Evolutionary conservation across 2,113 vertebrate species (phyloP), one percentile per base, ranked within the genome.

Genomic region (Neolamprologus variostigma): DNA sequence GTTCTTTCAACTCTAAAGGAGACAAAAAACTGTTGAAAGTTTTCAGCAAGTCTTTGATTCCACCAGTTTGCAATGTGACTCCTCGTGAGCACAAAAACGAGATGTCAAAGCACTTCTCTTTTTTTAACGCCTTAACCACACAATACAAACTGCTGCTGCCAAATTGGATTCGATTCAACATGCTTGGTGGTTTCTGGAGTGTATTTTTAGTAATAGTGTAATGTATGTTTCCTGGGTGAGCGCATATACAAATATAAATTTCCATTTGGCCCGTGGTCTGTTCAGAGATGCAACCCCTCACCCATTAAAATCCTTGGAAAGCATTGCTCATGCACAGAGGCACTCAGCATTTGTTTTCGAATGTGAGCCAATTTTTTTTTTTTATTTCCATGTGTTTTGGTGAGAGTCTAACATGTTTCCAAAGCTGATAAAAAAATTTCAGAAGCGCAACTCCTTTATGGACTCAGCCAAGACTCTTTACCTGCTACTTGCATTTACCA

Each of bases 191-290:
- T 87, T 92, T 94, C 54, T 89, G 88, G 35, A 13, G 87, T 11
- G 85, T 95, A 96, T 92, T 95, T 94, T 89, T 95, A 95, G 93
- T 78, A 55, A 68, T 76, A 51, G 76, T 57, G 89, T 90, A 83
- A 94, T 63, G 57, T 92, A 91, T 92, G 94, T 94, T 93, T 95
- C 93, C 93, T 93, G 89, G 86, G 71, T 95, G 94, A 94, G 90
- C 84, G 85, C 88, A 93, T 84, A 54, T 35, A 79, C 88, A 89
- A 86, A 93, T 91, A 93, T 87, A 94, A 88, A 31, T 37, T 78
- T 83, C 42, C 54, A 11, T 71, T 83, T 79, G 28, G 59, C 80
- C 73, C 21, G 40, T 37, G 68, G 53, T 78, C 37, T 42, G 8
- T 83, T 90, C 73, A 90, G 8, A 13, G 26, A 87, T 86, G 82